Conservation (phyloP, 2,888 invertebrate species). For the Tipula confusa region DNA sequence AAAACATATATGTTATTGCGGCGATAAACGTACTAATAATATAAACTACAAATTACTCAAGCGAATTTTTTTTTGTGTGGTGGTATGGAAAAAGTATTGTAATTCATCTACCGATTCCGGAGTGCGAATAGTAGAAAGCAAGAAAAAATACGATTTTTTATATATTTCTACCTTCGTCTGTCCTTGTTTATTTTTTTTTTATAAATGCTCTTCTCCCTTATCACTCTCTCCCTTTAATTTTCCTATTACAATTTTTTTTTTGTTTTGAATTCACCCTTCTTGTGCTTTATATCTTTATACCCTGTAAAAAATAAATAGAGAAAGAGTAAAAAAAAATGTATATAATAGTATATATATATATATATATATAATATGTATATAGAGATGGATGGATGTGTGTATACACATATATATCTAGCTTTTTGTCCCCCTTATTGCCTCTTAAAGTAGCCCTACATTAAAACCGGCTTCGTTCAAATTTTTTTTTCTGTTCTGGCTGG, state of each 20-base stretch:
- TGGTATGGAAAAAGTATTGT: conserved; percentile 29
- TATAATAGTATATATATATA: background rate
- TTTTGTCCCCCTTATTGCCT: conserved; percentile 31
- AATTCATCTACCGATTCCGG: conserved; percentile 31
- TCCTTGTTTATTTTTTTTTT: background rate
- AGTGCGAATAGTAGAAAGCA: conserved; percentile 28
- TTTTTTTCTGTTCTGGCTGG: conserved; percentile 26
- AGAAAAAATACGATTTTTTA: conserved; percentile 29
- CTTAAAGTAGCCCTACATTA: conserved; percentile 31
- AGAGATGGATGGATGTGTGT: background rate
- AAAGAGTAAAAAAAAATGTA: conserved; percentile 27
- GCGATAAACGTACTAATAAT: background rate
- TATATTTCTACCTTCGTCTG: conserved; percentile 30
- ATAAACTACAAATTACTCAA: conserved; percentile 28
- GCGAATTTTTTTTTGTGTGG: conserved; percentile 25
- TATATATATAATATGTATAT: background rate
- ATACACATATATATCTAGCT: conserved; percentile 26
- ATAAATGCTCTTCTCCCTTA: background rate
- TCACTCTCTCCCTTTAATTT: conserved; percentile 3
- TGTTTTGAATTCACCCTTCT: conserved; percentile 30
- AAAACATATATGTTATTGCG: background rate
- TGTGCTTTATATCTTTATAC: conserved; percentile 28
- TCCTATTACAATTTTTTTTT: background rate
- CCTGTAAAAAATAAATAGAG: conserved; percentile 26
- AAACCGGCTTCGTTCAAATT: conserved; percentile 27